phyloP scores from a whole-genome alignment of 1,140 invertebrate genomes.

The Drosophila navojoa region DNA sequence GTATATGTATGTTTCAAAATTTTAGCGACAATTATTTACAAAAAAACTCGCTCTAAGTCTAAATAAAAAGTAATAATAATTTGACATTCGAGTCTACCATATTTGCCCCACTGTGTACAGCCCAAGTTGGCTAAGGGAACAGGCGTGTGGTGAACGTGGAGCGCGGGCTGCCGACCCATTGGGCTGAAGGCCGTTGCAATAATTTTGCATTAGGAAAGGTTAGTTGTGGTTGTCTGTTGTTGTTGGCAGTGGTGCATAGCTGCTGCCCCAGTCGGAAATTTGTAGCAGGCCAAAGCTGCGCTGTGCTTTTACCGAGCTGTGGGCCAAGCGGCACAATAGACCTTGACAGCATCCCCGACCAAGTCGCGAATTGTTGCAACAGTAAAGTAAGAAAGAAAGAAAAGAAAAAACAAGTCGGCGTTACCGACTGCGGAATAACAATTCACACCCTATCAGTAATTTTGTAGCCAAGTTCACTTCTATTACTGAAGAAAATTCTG shows the following conservation, averaged over 20 bases:
- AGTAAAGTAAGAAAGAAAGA: conserved; percentile 3
- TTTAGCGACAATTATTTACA: too few relatives aligned
- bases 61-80: too few relatives aligned
- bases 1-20: too few relatives aligned
- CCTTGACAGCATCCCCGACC: conserved; percentile 43
- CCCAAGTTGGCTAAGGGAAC: conserved; percentile 10
- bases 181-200: conserved; percentile 73
- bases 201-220: conserved; percentile 77
- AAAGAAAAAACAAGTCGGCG: background rate
- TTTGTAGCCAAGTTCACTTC: too few relatives aligned
- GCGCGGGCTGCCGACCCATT: conserved; percentile 30
- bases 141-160: background rate
- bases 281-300: conserved; percentile 55
- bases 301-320: conserved; percentile 66
- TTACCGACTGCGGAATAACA: too few relatives aligned
- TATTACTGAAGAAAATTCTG: too few relatives aligned
- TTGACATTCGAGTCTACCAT: background rate
- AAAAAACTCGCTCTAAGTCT: too few relatives aligned
- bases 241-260: conserved; percentile 32
- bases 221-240: conserved; percentile 65
- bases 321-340: conserved; percentile 51
- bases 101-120: conserved; percentile 10
- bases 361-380: conserved; percentile 42
- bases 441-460: too few relatives aligned
- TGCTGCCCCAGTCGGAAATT: conserved; percentile 36